Evolutionary conservation across 2,113 vertebrate genomes (phyloP).

Genomic region (Brienomyrus brachyistius): DNA sequence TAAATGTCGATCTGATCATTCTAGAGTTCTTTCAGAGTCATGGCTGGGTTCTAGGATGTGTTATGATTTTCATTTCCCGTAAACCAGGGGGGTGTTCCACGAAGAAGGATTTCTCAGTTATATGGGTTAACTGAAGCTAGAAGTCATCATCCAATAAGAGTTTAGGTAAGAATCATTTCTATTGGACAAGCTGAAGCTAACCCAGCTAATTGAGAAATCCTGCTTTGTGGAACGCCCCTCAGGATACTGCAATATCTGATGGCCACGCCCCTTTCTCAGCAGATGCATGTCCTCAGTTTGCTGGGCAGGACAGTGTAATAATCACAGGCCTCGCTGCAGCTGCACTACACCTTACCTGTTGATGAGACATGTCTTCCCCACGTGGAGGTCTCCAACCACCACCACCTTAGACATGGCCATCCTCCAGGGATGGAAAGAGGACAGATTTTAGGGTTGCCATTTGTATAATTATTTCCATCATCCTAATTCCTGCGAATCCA

Average conservation of each 20-base stretch:
- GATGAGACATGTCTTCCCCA: constrained; percentile 88
- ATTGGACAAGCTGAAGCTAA: too few species aligned
- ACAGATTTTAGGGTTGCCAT: neutral
- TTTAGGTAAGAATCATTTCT: too few species aligned
- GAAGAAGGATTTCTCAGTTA: too few species aligned
- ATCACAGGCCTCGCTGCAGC: neutral
- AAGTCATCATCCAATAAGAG: too few species aligned
- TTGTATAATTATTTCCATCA: neutral
- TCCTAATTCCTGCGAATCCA: neutral
- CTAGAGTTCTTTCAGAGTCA: neutral
- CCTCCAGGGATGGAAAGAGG: constrained; percentile 39
- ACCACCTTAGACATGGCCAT: constrained; percentile 84
- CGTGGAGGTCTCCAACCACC: constrained; percentile 80
- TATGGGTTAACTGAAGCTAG: too few species aligned
- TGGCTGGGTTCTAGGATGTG: neutral
- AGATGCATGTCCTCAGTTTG: neutral
- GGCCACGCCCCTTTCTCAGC: neutral
- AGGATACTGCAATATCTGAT: neutral
- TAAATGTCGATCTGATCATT: neutral
- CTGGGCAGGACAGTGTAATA: neutral
- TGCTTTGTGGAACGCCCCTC: too few species aligned
- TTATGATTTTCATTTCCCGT: neutral
- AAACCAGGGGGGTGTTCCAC: neutral
- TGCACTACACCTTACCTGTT: constrained; percentile 64
- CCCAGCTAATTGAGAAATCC: too few species aligned